phyloP scores from a whole-genome alignment of 2,888 invertebrate species.

The Drosophila birchii region DNA sequence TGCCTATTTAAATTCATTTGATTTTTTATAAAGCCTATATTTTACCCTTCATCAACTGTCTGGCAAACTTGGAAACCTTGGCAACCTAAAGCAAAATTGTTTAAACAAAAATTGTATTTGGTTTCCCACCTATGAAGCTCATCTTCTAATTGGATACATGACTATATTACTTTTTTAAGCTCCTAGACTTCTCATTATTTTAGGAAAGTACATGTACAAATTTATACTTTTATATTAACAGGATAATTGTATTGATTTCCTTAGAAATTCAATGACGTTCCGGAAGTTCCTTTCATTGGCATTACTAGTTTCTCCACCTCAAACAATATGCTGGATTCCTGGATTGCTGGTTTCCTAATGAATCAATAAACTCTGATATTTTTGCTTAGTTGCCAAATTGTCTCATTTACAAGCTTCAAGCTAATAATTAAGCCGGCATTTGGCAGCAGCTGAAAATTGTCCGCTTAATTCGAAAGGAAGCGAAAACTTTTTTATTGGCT shows the following conservation, averaged over 20 bases:
- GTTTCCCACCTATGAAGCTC: no score
- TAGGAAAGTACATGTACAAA: no score
- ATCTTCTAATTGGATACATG: no score
- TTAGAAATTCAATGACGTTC: not conserved
- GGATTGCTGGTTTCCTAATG: conserved; percentile 8
- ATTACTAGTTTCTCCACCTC: not conserved
- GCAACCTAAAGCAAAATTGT: no score
- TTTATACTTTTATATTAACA: not conserved
- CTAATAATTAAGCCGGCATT: conserved; percentile 42
- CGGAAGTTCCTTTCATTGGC: not conserved
- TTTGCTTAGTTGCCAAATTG: conserved; percentile 21
- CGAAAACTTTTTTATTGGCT: conserved; percentile 63
- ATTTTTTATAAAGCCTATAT: no score
- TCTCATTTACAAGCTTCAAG: conserved; percentile 18
- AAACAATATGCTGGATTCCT: not conserved
- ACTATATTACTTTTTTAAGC: no score
- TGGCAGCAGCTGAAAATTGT: conserved; percentile 44
- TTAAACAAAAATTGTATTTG: no score
- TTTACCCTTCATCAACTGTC: no score
- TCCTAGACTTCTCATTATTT: no score
- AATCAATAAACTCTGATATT: conserved; percentile 39
- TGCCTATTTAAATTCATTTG: no score
- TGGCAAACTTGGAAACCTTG: no score
- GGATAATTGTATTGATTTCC: not conserved
- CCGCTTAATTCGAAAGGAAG: conserved; percentile 37